phyloP scores from a whole-genome alignment of 2,113 vertebrate species.

The Megaceryle maxima region DNA sequence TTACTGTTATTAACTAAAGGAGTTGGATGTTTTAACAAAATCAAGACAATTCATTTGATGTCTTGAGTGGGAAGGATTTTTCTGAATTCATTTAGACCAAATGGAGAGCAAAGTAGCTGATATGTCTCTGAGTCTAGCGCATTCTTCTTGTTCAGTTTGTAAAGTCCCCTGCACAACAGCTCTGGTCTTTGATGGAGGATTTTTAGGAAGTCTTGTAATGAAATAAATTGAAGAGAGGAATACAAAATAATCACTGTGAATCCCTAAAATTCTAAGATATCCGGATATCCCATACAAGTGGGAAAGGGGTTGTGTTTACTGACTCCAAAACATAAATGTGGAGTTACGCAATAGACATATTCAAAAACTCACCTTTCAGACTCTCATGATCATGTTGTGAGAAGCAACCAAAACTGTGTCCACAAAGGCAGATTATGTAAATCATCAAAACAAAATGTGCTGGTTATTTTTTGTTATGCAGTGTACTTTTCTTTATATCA shows the following conservation, averaged over 20 bases:
- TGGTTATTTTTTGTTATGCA: fast-evolving
- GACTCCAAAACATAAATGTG: not conserved
- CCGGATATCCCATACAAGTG: not conserved
- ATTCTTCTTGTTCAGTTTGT: not conserved
- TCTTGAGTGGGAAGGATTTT: not conserved
- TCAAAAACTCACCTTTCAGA: not conserved
- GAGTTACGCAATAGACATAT: not conserved
- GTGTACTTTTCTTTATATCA: not conserved
- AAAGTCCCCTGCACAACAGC: not conserved
- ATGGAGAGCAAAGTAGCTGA: not conserved
- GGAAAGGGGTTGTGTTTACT: fast-evolving
- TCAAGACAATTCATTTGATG: not conserved
- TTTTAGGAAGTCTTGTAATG: not conserved
- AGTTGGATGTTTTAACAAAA: not conserved
- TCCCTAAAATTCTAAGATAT: not conserved
- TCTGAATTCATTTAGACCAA: not conserved
- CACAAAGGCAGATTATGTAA: not conserved
- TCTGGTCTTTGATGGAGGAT: not conserved
- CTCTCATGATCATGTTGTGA: not conserved
- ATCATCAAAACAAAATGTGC: not conserved
- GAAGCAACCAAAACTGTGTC: not conserved
- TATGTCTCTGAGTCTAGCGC: not conserved
- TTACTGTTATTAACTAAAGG: not conserved
- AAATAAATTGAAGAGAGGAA: not conserved
- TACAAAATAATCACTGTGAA: not conserved